Base-by-base conservation (phyloP, 92 coral and sea anemone genomes). In the Isaurus tuberculatus region DNA sequence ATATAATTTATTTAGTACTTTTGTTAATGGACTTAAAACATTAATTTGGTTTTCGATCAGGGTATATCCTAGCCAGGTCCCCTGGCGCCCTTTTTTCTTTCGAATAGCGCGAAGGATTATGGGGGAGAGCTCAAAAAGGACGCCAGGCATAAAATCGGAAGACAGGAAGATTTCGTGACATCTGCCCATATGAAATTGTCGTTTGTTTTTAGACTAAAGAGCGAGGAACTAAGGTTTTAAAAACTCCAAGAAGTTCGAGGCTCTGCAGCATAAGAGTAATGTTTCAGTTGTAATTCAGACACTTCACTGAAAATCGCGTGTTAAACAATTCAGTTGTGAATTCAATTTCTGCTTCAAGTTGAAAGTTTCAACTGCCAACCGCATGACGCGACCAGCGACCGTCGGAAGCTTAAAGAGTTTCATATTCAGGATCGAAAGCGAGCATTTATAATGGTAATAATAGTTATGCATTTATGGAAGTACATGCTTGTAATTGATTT, bases 231-330 rank as follows among this genome's bases (percentile, higher is more conserved):
- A 58, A 58, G 65, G 65, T 58, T 58, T 58, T 5, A n/a, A n/a
- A n/a, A 58, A 58, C 65, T 16, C 65, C 65, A 58, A 20, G 25
- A n/a, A n/a, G 65, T 58, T 58, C 22, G 65, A 58, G 65, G 65
- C 65, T 58, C 25, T n/a, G 65, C 65, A 20, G 65, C 65, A 58
- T 58, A 58, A 58, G 65, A 58, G 65, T 58, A 28, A 58, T 58
- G 65, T 58, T 58, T 58, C 65, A 58, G 65, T 58, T 58, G 65
- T 58, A 58, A 58, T 58, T 58, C 65, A 14, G 65, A 58, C 65
- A 58, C 65, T 58, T 58, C 65, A 58, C 65, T 58, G 65, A n/a
- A 58, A 58, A 58, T 58, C 65, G 65, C 65, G 28, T 58, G 65
- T 58, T 58, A 58, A 58, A 58, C 65, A 58, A 58, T 58, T 58